These are phyloP conservation scores for Momotus momota DNA, from an alignment of 2,797 vertebrate genomes.

Conservation along the genomic window DNA sequence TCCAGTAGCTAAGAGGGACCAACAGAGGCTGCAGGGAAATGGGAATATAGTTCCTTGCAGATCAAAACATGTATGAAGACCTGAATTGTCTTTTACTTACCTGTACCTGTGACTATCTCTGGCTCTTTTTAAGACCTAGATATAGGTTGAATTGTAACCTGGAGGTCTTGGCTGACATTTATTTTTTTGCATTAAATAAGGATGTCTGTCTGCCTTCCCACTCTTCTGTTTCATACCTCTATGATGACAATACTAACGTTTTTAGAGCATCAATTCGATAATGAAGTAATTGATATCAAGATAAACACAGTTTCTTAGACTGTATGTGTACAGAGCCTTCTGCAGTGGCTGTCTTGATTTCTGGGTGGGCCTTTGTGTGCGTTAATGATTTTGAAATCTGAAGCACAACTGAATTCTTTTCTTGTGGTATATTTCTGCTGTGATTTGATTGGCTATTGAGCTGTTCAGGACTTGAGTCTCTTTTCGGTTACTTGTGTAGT, in stretches of 20 bases:
- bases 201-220: neutral
- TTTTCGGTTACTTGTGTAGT: neutral
- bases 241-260: neutral
- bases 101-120: neutral
- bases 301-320: neutral
- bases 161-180: neutral
- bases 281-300: neutral
- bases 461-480: neutral
- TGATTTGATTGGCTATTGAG: neutral
- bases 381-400: neutral
- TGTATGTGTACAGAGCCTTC: neutral
- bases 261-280: neutral
- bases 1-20: neutral
- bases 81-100: neutral
- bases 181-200: neutral
- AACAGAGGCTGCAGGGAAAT: neutral
- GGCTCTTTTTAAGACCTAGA: neutral
- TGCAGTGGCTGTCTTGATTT: neutral
- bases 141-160: neutral
- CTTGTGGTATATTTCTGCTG: neutral
- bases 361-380: neutral
- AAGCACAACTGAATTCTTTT: neutral
- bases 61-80: neutral
- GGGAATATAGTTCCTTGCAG: neutral
- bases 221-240: neutral